Conservation (phyloP, 2,113 vertebrate genomes). For the Progne subis region DNA sequence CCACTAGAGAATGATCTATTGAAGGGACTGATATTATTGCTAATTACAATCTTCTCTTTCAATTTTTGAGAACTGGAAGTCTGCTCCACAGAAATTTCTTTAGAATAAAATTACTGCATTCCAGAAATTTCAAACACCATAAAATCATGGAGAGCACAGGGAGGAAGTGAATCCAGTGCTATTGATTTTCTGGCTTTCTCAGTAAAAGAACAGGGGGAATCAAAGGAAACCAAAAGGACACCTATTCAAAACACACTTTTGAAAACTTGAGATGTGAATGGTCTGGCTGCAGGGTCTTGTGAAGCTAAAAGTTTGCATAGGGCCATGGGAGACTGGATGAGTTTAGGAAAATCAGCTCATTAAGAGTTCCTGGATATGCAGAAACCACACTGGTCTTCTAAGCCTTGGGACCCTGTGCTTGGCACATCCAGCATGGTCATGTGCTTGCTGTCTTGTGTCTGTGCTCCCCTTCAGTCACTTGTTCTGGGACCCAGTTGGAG, state of each 20-base stretch:
- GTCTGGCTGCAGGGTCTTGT: neutral
- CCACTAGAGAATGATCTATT: neutral
- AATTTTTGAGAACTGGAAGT: neutral
- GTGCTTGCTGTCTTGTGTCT: no score
- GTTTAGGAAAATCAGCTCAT: neutral
- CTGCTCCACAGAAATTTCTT: neutral
- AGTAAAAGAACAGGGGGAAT: neutral
- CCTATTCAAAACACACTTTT: neutral
- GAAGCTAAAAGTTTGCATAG: neutral
- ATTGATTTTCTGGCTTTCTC: neutral
- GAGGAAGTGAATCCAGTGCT: neutral
- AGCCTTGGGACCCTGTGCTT: neutral
- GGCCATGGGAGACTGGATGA: rapidly evolving
- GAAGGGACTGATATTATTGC: neutral
- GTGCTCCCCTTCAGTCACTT: neutral
- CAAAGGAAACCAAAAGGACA: neutral
- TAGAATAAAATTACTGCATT: neutral
- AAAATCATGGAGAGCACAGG: neutral
- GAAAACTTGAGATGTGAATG: neutral
- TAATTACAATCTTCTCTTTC: neutral
- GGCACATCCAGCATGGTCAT: neutral
- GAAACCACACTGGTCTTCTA: neutral
- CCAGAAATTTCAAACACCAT: neutral
- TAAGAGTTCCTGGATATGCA: neutral
- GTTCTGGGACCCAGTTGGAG: neutral